Evolutionary conservation across 2,113 vertebrate species (phyloP).

Genomic region (Tautogolabrus adspersus): DNA sequence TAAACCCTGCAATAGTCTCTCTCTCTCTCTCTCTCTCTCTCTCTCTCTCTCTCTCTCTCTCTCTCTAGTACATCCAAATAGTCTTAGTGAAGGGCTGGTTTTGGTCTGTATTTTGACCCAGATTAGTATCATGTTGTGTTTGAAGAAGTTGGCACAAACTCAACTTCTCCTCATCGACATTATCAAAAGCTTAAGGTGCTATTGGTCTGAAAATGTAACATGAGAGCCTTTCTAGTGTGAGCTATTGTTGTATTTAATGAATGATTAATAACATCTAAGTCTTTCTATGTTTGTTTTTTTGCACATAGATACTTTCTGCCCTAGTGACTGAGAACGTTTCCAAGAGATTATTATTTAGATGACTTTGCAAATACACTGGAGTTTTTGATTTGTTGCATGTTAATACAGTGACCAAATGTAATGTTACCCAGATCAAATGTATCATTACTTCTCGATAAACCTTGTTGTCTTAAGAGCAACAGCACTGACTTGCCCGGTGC

Average conservation of each 20-base stretch:
- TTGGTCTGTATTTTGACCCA: conserved; percentile 54
- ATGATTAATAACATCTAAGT: conserved; percentile 55
- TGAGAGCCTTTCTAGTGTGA: conserved; percentile 27
- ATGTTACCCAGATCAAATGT: no score
- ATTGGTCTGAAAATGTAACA: conserved; percentile 14
- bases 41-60: conserved; percentile 23
- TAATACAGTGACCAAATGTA: background rate
- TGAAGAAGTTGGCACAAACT: conserved; percentile 6
- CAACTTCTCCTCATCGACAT: background rate
- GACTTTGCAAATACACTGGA: background rate
- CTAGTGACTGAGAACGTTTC: background rate
- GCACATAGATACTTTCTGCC: background rate
- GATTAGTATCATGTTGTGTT: conserved; percentile 33
- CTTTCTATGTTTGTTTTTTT: conserved; percentile 35
- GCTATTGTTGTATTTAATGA: conserved; percentile 53
- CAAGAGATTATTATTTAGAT: background rate
- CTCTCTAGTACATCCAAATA: conserved; percentile 33
- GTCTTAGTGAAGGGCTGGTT: conserved; percentile 50
- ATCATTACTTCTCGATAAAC: background rate
- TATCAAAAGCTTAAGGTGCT: background rate
- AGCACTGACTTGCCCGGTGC: background rate
- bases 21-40: conserved; percentile 13
- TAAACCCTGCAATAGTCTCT: conserved; percentile 47
- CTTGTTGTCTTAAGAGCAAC: background rate
- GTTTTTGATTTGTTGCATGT: background rate